Evolutionary conservation across 2,113 vertebrate genomes (phyloP), one percentile per base, ranked within the genome.

Genomic region (Sapajus apella): DNA sequence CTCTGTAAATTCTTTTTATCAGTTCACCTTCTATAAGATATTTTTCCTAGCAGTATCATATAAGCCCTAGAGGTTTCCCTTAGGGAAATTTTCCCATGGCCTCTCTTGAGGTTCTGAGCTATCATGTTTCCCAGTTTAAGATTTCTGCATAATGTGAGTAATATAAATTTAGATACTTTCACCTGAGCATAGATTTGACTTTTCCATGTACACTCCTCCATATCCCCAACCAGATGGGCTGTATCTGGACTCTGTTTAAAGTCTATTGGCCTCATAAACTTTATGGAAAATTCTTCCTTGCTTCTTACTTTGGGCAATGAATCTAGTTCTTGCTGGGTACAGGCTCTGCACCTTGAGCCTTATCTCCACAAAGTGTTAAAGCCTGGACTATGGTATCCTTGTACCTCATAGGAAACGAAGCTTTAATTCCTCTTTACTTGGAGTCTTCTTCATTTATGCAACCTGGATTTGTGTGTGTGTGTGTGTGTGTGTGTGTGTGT

Each of bases 401-500:
- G 32, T 76, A 21, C 30, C 70, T 96, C n/a, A 6, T 35, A n/a
- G 37, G n/a, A 20, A 79, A 25, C 55, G 76, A 12, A 87, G 68
- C 30, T 96, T 77, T 72, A 79, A 79, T 84, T 91, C 18, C 61
- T 87, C 88, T 92, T 92, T 68, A 82, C 11, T 81, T 6, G 47
- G 88, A 75, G 45, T 45, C 61, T 52, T 72, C 79, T 77, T 94
- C 47, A 86, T 68, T 92, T 81, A 55, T 77, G 32, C 66, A 94
- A 88, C 18, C 40, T 93, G 76, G 68, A 87, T 82, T 45, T 52
- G 50, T 52, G 50, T 52, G 50, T 16, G 50, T 52, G 50, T 43
- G 43, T 43, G 50, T 52, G 50, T 52, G 50, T 52, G 50, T 52
- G 52, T 52, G 52, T 52, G 58, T 77, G 17, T 82, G 90, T 80